Conservation (phyloP, 2,113 vertebrate species). For the Petrocephalus zakoni region DNA sequence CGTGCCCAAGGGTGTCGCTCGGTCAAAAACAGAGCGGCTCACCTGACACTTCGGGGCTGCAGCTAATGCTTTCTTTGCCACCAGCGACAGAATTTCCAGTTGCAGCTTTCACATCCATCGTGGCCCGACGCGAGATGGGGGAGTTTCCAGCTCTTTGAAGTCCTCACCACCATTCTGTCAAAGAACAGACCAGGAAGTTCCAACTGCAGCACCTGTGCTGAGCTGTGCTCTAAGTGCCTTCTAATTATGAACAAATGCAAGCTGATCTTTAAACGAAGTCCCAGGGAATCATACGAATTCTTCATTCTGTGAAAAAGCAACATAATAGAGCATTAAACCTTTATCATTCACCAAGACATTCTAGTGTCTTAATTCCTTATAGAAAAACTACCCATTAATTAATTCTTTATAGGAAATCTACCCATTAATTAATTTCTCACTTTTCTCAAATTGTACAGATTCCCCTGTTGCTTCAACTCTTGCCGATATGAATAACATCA, state of each 20-base stretch:
- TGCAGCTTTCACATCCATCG: neutral
- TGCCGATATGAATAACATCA: neutral
- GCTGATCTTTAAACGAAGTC: neutral
- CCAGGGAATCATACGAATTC: neutral
- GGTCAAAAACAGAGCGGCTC: neutral
- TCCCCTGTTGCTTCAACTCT: neutral
- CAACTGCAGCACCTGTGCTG: neutral
- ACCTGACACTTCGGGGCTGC: neutral
- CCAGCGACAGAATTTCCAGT: neutral
- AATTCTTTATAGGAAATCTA: neutral
- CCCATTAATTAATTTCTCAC: slow-evolving; percentile 11
- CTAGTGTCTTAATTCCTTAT: slow-evolving; percentile 6
- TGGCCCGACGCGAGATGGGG: neutral
- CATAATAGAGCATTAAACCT: neutral
- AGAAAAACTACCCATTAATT: slow-evolving; percentile 9
- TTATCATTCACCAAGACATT: neutral
- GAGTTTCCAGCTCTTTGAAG: neutral
- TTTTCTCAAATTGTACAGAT: neutral
- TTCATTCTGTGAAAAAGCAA: neutral
- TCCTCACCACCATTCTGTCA: neutral
- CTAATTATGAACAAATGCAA: neutral
- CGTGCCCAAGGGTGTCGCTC: neutral
- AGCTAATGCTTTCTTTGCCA: neutral
- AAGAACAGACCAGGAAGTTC: neutral
- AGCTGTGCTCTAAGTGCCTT: neutral